Base-by-base conservation (phyloP, 2,888 invertebrate genomes). In the Augiades crinisus region DNA sequence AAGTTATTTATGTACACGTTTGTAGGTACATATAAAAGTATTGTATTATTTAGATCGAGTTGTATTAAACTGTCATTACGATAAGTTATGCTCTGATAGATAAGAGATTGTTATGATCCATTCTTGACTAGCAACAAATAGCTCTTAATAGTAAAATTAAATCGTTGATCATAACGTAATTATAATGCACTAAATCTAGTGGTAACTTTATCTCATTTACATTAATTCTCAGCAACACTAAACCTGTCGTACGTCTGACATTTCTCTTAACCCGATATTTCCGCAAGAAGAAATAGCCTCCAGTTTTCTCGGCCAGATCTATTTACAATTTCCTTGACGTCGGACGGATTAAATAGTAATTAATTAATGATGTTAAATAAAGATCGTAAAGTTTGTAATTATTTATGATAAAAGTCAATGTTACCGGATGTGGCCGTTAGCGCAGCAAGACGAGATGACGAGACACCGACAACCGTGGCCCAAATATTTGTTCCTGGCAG, bases 381-480 rank as follows among this genome's bases (percentile, higher is more conserved):
- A 70, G 71, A 73, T 83, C 80, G 82, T 80, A 73, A 61, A 54
- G 75, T 64, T 60, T 61, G 55, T 64, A 68, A 73, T 75, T 81
- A 82, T 86, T 84, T 85, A 64, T 67, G 72, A 76, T 77, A 81
- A 86, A 84, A 85, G 84, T 86, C 83, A 85, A 84, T 85, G 88
- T 80, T 87, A 86, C 79, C 85, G 86, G 87, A 87, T 76, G 81
- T 75, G 72, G 70, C 70, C 71, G 72, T 68, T 70, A 68, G 68
- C 69, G 63, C 72, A 72, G 80, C 79, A 85, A 83, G 70, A 71
- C 72, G 75, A 84, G 80, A 81, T 79, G 81, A 76, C 70, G 77
- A 67, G 68, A 64, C 74, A 65, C 43, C 33, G 61, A 74, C 74
- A 81, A 75, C 85, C 87, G 74, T 86, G 88, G 83, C 87, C 86